Percentiles rank a stretch among this genome's conserved stretches.
These are phyloP conservation scores for Asobara japonica DNA, from an alignment of 1,140 invertebrate genomes.

Conservation along the genomic window DNA sequence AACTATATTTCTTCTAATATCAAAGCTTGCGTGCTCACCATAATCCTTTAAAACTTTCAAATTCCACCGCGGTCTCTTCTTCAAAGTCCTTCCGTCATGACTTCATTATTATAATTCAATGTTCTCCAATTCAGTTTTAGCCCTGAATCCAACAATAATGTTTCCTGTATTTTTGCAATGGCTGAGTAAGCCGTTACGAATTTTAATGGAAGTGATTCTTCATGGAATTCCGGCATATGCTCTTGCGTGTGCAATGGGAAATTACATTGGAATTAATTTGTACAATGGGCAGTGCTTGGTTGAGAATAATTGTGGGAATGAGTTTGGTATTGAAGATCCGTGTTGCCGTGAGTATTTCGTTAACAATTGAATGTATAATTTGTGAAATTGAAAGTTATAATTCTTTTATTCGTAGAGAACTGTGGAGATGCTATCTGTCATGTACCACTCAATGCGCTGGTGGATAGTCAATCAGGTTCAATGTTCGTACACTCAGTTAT, in stretches of 20 bases:
- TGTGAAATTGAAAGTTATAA: background rate
- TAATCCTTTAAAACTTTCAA: too few species aligned
- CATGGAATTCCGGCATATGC: conserved; percentile 41
- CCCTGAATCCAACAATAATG: conserved; percentile 36
- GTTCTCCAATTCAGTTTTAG: conserved; percentile 30
- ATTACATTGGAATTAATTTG: conserved; percentile 39
- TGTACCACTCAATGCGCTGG: conserved; percentile 30
- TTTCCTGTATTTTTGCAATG: conserved; percentile 33
- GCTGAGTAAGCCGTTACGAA: conserved; percentile 21
- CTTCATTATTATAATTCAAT: background rate
- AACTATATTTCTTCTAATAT: too few species aligned
- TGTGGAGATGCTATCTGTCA: conserved; percentile 29
- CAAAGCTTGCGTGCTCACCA: too few species aligned
- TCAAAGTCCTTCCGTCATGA: background rate
- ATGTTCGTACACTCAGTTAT: conserved; percentile 35
- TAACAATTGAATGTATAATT: background rate
- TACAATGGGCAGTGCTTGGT: conserved; percentile 38
- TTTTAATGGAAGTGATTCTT: conserved; percentile 26
- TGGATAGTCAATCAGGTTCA: conserved; percentile 33
- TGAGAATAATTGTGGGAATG: conserved; percentile 36
- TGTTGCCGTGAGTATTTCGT: conserved; percentile 41
- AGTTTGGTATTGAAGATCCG: conserved; percentile 43
- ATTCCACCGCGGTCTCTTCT: too few species aligned
- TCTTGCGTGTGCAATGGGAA: conserved; percentile 41
- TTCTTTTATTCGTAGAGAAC: conserved; percentile 19